Evolutionary conservation across 2,113 vertebrate species (phyloP).

Genomic region (Casuarius casuarius): DNA sequence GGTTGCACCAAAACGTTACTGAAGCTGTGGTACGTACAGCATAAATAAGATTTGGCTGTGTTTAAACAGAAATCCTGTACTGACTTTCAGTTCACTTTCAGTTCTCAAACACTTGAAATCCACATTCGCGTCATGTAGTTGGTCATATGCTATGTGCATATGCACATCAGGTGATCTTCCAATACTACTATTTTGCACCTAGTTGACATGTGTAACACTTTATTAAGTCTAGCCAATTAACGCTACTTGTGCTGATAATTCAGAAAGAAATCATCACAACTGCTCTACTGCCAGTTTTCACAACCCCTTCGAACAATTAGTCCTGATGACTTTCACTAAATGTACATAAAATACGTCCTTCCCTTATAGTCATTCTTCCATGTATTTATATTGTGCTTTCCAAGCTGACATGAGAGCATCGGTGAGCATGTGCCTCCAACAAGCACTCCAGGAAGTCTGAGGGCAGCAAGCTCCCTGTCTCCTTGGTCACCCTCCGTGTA

Average conservation of each 20-base stretch:
- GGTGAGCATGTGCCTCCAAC: neutral
- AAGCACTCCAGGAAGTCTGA: neutral
- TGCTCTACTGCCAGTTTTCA: neutral
- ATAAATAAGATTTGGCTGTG: neutral
- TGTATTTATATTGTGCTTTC: rapidly evolving
- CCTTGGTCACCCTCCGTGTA: neutral
- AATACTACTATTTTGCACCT: neutral
- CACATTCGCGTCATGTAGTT: neutral
- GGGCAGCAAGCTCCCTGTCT: neutral
- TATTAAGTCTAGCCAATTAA: neutral
- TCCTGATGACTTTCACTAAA: neutral
- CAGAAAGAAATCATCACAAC: neutral
- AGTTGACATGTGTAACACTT: neutral
- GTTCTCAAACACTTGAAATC: neutral
- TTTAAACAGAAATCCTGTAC: neutral
- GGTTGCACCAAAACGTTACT: neutral
- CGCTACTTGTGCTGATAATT: neutral
- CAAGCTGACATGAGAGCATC: rapidly evolving
- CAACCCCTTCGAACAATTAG: neutral
- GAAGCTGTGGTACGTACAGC: neutral
- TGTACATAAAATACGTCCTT: neutral
- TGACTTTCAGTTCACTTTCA: neutral
- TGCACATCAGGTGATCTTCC: neutral
- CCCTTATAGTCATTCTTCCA: neutral
- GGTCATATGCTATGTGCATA: rapidly evolving